Evolutionary conservation across 2,888 invertebrate species (phyloP).

Genomic region (Dichetophora obliterata): DNA sequence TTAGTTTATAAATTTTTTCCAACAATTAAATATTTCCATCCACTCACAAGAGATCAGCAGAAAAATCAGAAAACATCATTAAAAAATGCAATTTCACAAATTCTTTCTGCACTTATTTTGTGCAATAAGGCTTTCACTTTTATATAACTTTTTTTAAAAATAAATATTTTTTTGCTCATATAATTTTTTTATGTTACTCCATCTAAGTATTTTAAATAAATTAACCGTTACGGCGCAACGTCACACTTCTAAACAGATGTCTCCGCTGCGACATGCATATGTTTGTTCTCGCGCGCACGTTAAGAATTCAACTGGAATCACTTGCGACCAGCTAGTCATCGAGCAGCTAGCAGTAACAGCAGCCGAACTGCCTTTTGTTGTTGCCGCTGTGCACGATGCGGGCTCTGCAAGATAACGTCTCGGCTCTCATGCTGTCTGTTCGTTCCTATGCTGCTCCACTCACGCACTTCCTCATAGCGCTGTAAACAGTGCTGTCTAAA

Average conservation of each 20-base stretch:
- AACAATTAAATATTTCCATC: too few relatives aligned
- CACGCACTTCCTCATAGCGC: background rate
- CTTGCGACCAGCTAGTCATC: constrained; percentile 43
- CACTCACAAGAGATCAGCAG: too few relatives aligned
- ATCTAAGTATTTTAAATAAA: background rate
- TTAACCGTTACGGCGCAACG: constrained; percentile 42
- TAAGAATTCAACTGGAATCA: constrained; percentile 53
- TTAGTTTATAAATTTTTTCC: too few relatives aligned
- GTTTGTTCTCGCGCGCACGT: constrained; percentile 53
- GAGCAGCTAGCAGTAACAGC: background rate
- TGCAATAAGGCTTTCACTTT: background rate
- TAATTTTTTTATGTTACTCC: background rate
- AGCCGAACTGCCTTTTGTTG: background rate
- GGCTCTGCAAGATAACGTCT: background rate
- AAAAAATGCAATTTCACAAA: background rate
- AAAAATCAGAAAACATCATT: background rate
- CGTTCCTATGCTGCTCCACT: background rate
- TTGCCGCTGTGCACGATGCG: background rate
- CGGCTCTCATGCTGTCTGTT: background rate
- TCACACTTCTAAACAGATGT: constrained; percentile 5
- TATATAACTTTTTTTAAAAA: background rate
- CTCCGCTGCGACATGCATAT: constrained; percentile 57
- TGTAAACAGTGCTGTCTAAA: background rate
- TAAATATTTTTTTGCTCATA: background rate
- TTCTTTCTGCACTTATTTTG: background rate